Evolutionary conservation across 2,113 vertebrate genomes (phyloP), one percentile per base, ranked within the genome.

Genomic region (Propithecus coquereli): DNA sequence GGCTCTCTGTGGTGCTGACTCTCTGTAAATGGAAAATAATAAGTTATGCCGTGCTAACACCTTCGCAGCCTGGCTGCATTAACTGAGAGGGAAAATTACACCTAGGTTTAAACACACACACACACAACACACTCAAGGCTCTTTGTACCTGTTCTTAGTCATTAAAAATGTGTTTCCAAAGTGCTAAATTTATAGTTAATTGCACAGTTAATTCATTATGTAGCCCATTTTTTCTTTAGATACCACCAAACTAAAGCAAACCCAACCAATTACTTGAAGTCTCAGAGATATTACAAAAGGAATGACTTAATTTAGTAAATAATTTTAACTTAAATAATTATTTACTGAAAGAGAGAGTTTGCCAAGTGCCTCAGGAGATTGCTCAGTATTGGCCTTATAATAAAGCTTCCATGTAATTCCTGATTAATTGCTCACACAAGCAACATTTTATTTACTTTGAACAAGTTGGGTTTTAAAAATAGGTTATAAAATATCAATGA

Each of bases 221-320:
- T 95, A 83, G 94, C 95, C 85, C 73, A 96, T 91, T 91, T 88
- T 96, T 84, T 68, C 45, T 71, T 94, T 93, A 77, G 40, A 96
- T 68, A 96, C 93, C 65, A 92, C 83, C 82, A 91, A 96, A 98
- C 88, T 82, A 96, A 97, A 98, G 96, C 22, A n/a, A 98, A 91
- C 79, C 6, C 37, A 95, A 87, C 94, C 92, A 98, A 94, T 40
- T 27, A 97, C 95, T 96, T 73, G 65, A 94, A 86, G 90, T 92
- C 85, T 92, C 90, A 70, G 13, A 97, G 97, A 96, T 89, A 97
- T 74, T 97, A 93, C 89, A 68, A 87, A 6, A 87, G 94, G 95
- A 98, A 98, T 86, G 87, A 96, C 97, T 97, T 98, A 98, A 96
- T 98, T 98, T 98, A 96, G 97, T 97, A 98, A 98, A 98, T 98